phyloP scores from a whole-genome alignment of 2,888 invertebrate species.

The Mystacides longicornis region DNA sequence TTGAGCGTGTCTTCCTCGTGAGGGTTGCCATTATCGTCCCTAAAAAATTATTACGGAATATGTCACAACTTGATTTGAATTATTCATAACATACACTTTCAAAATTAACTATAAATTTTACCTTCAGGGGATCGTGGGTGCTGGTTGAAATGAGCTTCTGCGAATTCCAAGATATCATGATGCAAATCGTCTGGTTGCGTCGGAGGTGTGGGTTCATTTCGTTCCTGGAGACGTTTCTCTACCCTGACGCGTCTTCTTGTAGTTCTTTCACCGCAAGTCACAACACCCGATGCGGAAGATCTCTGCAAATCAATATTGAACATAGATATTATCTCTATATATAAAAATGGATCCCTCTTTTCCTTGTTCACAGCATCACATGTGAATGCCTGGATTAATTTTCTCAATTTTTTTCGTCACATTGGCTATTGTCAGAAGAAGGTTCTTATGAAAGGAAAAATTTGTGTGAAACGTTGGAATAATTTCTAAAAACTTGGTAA shows the following conservation, averaged over 20 bases:
- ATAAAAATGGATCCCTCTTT: too few species aligned
- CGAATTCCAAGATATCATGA: slow-evolving; percentile 86
- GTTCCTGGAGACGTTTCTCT: slow-evolving; percentile 76
- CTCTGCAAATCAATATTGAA: too few species aligned
- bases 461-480: too few species aligned
- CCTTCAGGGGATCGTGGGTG: slow-evolving; percentile 83
- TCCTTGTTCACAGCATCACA: too few species aligned
- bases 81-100: not conserved
- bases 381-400: too few species aligned
- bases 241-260: slow-evolving; percentile 78
- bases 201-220: slow-evolving; percentile 47
- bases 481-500: too few species aligned
- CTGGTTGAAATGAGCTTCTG: slow-evolving; percentile 87
- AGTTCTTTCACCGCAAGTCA: slow-evolving; percentile 54
- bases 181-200: slow-evolving; percentile 51
- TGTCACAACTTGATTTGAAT: slow-evolving; percentile 4
- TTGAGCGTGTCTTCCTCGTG: slow-evolving; percentile 65
- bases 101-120: slow-evolving; percentile 27
- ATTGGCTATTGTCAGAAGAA: too few species aligned
- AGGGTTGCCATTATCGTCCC: slow-evolving; percentile 78
- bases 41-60: slow-evolving; percentile 28
- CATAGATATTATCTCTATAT: too few species aligned
- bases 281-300: slow-evolving; percentile 14
- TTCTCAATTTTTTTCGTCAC: too few species aligned
- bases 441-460: too few species aligned